Evolutionary conservation across 2,888 invertebrate species (phyloP).

Genomic region (Pegoplata infirma): DNA sequence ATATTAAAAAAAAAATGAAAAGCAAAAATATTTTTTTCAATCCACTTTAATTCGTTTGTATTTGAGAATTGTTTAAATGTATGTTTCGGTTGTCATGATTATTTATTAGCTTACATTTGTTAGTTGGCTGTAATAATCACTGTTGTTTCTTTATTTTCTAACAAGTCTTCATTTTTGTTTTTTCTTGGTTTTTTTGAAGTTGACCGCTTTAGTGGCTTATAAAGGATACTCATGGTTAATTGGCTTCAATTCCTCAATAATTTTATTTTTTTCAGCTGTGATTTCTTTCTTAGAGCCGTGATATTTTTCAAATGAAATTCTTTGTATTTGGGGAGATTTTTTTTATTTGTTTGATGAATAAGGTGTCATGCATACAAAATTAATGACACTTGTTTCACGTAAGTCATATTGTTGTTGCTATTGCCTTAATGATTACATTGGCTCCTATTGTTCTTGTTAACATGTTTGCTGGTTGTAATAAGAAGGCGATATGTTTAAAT

Average conservation of each 20-base stretch:
- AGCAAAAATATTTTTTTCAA: too few relatives aligned
- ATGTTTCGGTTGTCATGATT: constrained; percentile 43
- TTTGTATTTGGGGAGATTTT: constrained; percentile 12
- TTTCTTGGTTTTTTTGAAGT: constrained; percentile 36
- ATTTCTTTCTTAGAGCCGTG: not conserved
- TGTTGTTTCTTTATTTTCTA: constrained; percentile 27
- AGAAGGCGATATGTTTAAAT: not conserved
- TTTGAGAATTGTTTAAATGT: too few relatives aligned
- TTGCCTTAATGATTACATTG: constrained; percentile 1
- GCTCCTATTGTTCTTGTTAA: constrained; percentile 13
- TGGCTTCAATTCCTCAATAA: constrained; percentile 1
- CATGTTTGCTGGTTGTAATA: not conserved
- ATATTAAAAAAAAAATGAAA: too few relatives aligned
- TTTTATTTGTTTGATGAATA: too few relatives aligned
- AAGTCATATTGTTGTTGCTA: not conserved
- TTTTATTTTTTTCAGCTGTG: constrained; percentile 8
- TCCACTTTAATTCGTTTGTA: too few relatives aligned
- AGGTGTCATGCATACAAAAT: constrained; percentile 48
- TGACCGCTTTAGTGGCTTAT: constrained; percentile 26
- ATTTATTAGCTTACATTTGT: constrained; percentile 50
- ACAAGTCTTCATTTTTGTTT: constrained; percentile 13
- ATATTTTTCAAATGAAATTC: not conserved
- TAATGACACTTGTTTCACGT: constrained; percentile 35
- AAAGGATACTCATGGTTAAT: constrained; percentile 39
- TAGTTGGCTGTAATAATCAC: constrained; percentile 42